A percentile compares a stretch with the other conserved stretches of the same genome.
phyloP scores from a whole-genome alignment of 2,113 vertebrate genomes.

The Spermophilus dauricus region DNA sequence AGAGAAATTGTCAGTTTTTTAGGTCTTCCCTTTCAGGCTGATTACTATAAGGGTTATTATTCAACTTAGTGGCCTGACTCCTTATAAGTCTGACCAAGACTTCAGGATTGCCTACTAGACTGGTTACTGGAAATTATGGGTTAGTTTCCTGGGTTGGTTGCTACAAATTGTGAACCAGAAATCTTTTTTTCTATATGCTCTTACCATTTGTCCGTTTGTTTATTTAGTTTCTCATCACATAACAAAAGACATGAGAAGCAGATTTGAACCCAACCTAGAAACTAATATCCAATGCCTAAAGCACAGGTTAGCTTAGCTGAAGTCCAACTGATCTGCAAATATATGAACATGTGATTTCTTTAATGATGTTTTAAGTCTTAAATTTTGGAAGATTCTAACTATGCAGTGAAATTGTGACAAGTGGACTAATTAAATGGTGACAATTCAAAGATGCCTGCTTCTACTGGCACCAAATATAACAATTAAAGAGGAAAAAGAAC shows the following conservation, averaged over 20 bases:
- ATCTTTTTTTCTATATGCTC: neutral
- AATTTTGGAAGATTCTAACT: neutral
- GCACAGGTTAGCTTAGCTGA: neutral
- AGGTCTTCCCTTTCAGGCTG: neutral
- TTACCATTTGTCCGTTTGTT: neutral
- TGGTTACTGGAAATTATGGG: neutral
- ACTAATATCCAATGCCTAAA: neutral
- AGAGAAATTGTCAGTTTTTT: neutral
- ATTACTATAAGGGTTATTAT: neutral
- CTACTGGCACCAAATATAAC: neutral
- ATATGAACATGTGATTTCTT: neutral
- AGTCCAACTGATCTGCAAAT: too few relatives aligned
- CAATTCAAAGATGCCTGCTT: neutral
- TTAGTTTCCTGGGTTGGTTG: neutral
- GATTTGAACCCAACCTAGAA: neutral
- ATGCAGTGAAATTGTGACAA: neutral
- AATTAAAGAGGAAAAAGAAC: neutral
- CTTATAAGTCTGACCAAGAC: neutral
- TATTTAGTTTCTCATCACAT: neutral
- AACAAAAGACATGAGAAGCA: neutral
- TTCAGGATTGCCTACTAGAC: neutral
- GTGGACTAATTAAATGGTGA: neutral
- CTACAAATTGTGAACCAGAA: neutral
- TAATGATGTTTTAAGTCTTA: neutral
- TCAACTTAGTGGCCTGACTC: neutral